These are phyloP conservation scores for Seira sanloemensis DNA, from an alignment of 2,888 invertebrate species.

Conservation along the genomic window DNA sequence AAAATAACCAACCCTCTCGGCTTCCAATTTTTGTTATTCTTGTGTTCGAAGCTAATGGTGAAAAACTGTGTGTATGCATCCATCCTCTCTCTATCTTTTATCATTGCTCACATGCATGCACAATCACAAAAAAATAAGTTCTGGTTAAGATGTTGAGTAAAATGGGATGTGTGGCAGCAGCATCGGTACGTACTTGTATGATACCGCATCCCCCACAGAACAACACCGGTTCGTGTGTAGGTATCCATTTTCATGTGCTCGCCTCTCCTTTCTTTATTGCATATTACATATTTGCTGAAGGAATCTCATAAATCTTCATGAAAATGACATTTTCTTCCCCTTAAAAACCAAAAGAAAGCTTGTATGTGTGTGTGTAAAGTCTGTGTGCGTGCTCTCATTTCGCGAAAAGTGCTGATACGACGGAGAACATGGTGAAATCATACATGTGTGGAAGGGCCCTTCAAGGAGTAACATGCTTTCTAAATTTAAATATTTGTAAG, in stretches of 20 bases:
- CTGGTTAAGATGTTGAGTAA: neutral
- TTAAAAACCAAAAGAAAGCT: neutral
- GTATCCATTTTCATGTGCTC: neutral
- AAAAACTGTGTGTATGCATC: neutral
- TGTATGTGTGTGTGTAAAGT: neutral
- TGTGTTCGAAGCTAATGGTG: neutral
- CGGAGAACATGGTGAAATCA: neutral
- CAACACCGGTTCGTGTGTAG: neutral
- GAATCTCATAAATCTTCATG: slow-evolving; percentile 67
- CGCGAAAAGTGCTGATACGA: slow-evolving; percentile 6
- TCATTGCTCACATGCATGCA: slow-evolving; percentile 4
- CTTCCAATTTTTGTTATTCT: neutral
- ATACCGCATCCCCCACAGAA: neutral
- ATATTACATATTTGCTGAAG: slow-evolving; percentile 58
- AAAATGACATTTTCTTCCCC: slow-evolving; percentile 64
- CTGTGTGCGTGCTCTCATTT: slow-evolving; percentile 9
- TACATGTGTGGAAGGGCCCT: neutral
- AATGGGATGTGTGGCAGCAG: neutral
- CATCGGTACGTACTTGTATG: neutral
- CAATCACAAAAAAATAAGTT: slow-evolving; percentile 4
- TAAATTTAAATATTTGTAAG: slow-evolving; percentile 22
- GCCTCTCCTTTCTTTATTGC: neutral
- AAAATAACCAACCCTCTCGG: too few species aligned
- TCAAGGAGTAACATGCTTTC: slow-evolving; percentile 2
- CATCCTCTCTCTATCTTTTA: neutral